Conservation (phyloP, 2,888 invertebrate genomes). For the Timema podura region DNA sequence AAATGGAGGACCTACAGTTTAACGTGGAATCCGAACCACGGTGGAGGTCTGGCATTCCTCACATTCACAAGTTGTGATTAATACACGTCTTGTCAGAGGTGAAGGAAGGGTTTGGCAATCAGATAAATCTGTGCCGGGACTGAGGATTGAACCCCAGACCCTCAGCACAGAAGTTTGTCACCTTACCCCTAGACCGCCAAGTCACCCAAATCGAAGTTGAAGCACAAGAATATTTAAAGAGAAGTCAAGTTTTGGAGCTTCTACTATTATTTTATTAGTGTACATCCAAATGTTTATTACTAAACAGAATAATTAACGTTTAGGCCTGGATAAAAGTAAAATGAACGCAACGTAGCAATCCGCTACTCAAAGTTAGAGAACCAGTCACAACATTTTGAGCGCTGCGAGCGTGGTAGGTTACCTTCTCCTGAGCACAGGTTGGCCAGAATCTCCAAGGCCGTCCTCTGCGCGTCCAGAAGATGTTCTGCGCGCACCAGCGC, state of each 20-base stretch:
- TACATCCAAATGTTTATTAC: not conserved
- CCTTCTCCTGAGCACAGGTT: constrained; percentile 66
- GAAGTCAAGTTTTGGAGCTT: not conserved
- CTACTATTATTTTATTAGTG: not conserved
- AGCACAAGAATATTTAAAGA: no score
- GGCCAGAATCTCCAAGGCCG: constrained; percentile 65
- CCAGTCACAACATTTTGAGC: not conserved
- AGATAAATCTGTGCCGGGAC: no score
- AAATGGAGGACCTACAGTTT: no score
- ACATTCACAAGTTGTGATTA: no score
- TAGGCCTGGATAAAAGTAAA: not conserved
- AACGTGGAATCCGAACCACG: no score
- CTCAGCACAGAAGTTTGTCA: no score
- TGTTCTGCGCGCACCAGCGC: constrained; percentile 36
- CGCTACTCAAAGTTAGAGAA: not conserved
- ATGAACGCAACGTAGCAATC: not conserved
- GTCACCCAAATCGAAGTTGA: no score
- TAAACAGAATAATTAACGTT: not conserved
- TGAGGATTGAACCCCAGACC: no score
- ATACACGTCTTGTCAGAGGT: no score
- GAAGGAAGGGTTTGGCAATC: no score
- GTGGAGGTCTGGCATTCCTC: no score
- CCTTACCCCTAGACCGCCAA: no score
- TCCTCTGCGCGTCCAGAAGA: constrained; percentile 63
- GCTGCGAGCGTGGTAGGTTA: constrained; percentile 37